Evolutionary conservation across 1,140 invertebrate genomes (phyloP).

Genomic region (Ceratosolen fusciceps): DNA sequence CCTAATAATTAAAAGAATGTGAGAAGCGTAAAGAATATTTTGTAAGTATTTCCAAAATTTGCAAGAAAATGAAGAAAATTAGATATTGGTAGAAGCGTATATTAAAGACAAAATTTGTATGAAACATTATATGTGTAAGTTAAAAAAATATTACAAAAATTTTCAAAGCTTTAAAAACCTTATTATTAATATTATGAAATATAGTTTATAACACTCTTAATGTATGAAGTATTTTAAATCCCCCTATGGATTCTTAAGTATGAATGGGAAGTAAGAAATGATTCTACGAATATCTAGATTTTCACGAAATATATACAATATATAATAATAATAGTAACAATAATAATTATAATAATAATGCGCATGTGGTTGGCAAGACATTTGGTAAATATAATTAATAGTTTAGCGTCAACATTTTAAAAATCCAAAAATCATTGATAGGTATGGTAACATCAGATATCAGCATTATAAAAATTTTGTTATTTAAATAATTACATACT

Average conservation of each 20-base stretch:
- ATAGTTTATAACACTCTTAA: neutral
- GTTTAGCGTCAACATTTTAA: neutral
- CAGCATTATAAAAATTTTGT: neutral
- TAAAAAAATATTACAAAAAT: neutral
- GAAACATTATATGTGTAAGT: neutral
- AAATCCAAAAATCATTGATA: neutral
- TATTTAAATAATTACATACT: neutral
- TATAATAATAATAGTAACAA: no score
- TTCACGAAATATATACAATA: no score
- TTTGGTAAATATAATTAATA: neutral
- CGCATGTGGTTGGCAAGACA: no score
- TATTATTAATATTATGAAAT: neutral
- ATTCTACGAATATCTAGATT: neutral
- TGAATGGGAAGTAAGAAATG: neutral
- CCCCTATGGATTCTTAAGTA: neutral
- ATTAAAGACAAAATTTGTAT: neutral
- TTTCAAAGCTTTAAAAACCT: neutral
- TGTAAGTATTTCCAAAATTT: neutral
- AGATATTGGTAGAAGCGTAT: conserved; percentile 3
- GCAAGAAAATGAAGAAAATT: conserved; percentile 1
- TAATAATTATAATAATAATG: no score
- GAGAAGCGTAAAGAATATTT: neutral
- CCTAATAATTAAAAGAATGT: conserved; percentile 14
- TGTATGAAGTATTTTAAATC: conserved; percentile 1
- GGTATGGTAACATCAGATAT: neutral